Evolutionary conservation across 30 jellyfish, hydroid and myxozoan genomes (phyloP), one percentile per base, ranked within the genome.

Genomic region (Phacellophora camtschatica): DNA sequence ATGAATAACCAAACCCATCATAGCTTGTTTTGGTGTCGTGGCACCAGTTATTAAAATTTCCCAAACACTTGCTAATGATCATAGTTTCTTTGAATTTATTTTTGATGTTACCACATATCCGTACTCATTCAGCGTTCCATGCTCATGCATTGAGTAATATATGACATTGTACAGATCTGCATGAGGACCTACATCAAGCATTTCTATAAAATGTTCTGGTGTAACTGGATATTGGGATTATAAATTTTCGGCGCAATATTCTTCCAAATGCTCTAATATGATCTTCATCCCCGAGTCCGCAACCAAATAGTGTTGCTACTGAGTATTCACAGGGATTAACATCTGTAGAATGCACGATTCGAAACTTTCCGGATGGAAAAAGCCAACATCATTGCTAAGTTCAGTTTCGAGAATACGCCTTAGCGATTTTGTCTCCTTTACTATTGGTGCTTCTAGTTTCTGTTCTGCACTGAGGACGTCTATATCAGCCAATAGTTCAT

Each of bases 41-140:
- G 34, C 42, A 31, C 59, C 36, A 11, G 80, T 54, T 1, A 76
- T 27, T 19, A 54, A 65, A 5, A 41, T 12, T 48, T 76, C 68
- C 88, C 88, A 76, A 34, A 56, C 88, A 37, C 80, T 54, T n/a
- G 88, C 88, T 0, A 76, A 29, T 24, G 81, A 56, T 81, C 88
- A 55, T 24, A 76, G 57, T 54, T 76, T 76, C 19, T 29, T 53
- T n/a, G 88, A 80, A 34, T 30, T 30, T 29, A 15, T 19, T 5
- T 6, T 27, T 55, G 64, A 55, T 16, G 61, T 65, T 19, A 33
- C 34, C 16, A 76, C 92, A 66, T 80, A 80, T 12, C 84, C 92
- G 41, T 66, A 66, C 51, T 80, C 69, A 57, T 75, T 75, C 37
- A 30, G 16, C 23, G 24, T 46, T 36, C 48, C 88, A 22, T 6